phyloP scores from a whole-genome alignment of 2,797 vertebrate species.

The Dipus sagitta region DNA sequence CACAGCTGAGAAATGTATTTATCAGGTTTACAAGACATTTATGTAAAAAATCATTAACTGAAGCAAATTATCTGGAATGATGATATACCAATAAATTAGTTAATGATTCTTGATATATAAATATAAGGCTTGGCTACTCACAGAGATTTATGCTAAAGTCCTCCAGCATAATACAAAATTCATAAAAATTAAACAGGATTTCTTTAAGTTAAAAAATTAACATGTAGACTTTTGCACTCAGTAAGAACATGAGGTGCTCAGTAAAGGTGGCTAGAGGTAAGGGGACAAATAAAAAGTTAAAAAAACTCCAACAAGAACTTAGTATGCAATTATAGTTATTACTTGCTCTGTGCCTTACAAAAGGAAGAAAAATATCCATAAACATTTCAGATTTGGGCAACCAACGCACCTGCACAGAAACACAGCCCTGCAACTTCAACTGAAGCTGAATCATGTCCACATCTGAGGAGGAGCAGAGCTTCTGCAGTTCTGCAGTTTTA shows the following conservation, averaged over 20 bases:
- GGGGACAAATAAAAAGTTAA: no score
- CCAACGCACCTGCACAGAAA: slow-evolving; percentile 94
- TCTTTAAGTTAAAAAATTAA: slow-evolving; percentile 6
- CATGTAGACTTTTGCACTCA: neutral
- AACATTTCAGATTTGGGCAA: neutral
- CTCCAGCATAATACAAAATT: neutral
- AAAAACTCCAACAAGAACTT: neutral
- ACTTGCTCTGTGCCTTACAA: neutral
- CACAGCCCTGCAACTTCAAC: slow-evolving; percentile 97
- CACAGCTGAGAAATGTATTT: slow-evolving; percentile 7
- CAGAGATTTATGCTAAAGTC: slow-evolving; percentile 7
- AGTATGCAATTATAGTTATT: neutral
- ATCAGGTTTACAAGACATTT: neutral
- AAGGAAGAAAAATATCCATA: slow-evolving; percentile 20
- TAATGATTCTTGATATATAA: slow-evolving; percentile 80
- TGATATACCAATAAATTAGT: neutral
- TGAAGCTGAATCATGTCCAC: slow-evolving; percentile 98
- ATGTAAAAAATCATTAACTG: slow-evolving; percentile 60
- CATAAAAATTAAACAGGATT: neutral
- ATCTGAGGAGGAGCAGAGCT: slow-evolving; percentile 93
- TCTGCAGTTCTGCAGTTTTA: slow-evolving; percentile 93
- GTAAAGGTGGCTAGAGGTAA: no score
- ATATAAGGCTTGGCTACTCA: neutral
- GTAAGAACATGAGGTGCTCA: neutral
- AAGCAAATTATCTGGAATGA: slow-evolving; percentile 51